Conservation (phyloP, 1,140 invertebrate genomes). For the Cataglyphis hispanica region DNA sequence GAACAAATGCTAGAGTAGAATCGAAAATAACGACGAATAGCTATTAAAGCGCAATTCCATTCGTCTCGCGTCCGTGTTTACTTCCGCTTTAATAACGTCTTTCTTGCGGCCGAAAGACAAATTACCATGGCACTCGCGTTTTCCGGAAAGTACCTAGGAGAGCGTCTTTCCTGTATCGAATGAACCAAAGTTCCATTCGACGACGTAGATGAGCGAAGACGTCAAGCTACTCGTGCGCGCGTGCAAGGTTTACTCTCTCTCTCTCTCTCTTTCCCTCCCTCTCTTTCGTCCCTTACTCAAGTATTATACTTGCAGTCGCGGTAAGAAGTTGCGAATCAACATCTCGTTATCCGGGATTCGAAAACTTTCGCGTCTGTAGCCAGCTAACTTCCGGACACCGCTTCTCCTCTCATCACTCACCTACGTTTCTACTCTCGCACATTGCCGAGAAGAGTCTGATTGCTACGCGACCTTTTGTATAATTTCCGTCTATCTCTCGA, state of each 20-base stretch:
- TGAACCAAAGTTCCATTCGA: conserved; percentile 50
- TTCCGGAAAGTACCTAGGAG: conserved; percentile 48
- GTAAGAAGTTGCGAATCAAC: conserved; percentile 65
- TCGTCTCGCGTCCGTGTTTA: neutral
- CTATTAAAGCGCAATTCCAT: neutral
- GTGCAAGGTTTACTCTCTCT: conserved; percentile 17
- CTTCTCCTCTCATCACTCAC: neutral
- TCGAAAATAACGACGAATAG: neutral
- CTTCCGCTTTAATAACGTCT: conserved; percentile 53
- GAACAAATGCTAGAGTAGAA: neutral
- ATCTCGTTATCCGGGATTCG: conserved; percentile 62
- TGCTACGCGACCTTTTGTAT: conserved; percentile 60
- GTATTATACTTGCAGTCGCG: conserved; percentile 59
- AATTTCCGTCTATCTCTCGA: conserved; percentile 56
- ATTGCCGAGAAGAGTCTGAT: conserved; percentile 35
- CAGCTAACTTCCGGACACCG: conserved; percentile 11
- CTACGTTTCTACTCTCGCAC: conserved; percentile 25
- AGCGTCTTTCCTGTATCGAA: conserved; percentile 42
- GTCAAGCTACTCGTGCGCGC: conserved; percentile 26
- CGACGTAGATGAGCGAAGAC: conserved; percentile 49
- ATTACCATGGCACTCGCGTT: conserved; percentile 50
- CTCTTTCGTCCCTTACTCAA: neutral
- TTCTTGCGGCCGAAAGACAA: conserved; percentile 48
- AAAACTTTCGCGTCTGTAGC: conserved; percentile 57
- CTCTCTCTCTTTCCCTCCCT: neutral